These are phyloP conservation scores for Drosophila parthenogenetica DNA, from an alignment of 2,888 invertebrate species.

Conservation along the genomic window DNA sequence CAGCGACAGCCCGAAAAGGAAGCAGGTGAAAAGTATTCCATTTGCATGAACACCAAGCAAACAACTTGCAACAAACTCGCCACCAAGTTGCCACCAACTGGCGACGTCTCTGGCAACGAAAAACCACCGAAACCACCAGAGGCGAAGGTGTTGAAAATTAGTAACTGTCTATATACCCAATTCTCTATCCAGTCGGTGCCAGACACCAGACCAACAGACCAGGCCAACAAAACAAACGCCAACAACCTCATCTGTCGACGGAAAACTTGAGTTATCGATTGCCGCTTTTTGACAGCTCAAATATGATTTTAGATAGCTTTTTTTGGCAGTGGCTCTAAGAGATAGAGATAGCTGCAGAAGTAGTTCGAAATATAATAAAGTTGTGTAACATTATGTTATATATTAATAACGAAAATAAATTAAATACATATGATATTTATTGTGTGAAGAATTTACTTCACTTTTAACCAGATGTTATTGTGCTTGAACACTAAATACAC, in stretches of 20 bases:
- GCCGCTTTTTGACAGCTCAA: conserved; percentile 6
- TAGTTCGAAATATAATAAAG: not conserved
- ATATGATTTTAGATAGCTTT: conserved; percentile 12
- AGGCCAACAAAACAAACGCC: conserved; percentile 9
- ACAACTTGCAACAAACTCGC: conserved; percentile 32
- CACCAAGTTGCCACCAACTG: conserved; percentile 48
- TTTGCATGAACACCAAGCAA: conserved; percentile 76
- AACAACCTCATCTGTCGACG: conserved; percentile 6
- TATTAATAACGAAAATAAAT: no score
- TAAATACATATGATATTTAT: no score
- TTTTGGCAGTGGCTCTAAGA: not conserved
- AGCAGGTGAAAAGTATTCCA: conserved; percentile 79
- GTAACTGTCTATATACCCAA: conserved; percentile 60
- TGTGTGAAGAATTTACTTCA: no score
- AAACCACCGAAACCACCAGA: conserved; percentile 41
- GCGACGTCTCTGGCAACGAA: conserved; percentile 66
- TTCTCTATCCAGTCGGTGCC: conserved; percentile 44
- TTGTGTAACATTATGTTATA: no score
- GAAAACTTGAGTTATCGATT: conserved; percentile 48
- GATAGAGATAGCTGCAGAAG: not conserved
- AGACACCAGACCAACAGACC: conserved; percentile 27
- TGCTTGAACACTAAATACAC: no score
- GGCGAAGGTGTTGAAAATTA: conserved; percentile 78
- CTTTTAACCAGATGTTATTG: no score
- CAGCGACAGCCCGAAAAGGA: conserved; percentile 50